Base-by-base conservation (phyloP, 2,888 invertebrate species). In the Microplitis deprimator region DNA sequence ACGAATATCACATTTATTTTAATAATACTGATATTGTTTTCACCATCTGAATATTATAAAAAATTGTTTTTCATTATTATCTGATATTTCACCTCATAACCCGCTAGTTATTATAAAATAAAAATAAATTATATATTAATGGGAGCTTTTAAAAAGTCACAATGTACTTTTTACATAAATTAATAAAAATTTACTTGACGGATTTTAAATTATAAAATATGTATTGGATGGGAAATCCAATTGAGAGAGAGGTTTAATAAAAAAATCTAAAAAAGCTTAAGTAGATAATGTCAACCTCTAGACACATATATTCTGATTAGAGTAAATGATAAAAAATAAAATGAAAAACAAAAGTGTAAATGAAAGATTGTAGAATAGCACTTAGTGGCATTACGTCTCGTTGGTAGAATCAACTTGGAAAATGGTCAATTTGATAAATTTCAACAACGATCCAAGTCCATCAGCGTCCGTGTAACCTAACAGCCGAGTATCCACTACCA, bases 401-500 rank as follows among this genome's bases (percentile, higher is more conserved):
- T 74, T 74, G 29, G 59, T 16, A 13, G 60, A 74, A 61, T 68
- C 74, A 38, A 39, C 64, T 17, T 17, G 73, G 61, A 16, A 74
- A 74, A 74, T 60, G 74, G 68, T 59, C 74, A 68, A 74, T 74
- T 74, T 68, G 68, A 74, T 74, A 67, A 74, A 61, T 74, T 74
- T 61, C 60, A 10, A 16, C 20, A 50, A 67, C 29, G 38, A 70
- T 59, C 59, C 38, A 20, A 65, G 20, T 65, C 8, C 38, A 65
- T 70, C 20, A 59, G n/a, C 38, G 16, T 70, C 13, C 38, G 8
- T 65, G 20, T 20, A 8, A 13, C 50, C 13, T 50, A 3, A 1
- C 50, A 50, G 50, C 13, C 50, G 8, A 8, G 50, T 6, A 17
- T 67, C 10, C 38, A 29, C 38, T 39, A n/a, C n/a, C 39, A 67